Evolutionary conservation across 2,797 vertebrate genomes (phyloP), one percentile per base, ranked within the genome.

Genomic region (Lagodon rhomboides): DNA sequence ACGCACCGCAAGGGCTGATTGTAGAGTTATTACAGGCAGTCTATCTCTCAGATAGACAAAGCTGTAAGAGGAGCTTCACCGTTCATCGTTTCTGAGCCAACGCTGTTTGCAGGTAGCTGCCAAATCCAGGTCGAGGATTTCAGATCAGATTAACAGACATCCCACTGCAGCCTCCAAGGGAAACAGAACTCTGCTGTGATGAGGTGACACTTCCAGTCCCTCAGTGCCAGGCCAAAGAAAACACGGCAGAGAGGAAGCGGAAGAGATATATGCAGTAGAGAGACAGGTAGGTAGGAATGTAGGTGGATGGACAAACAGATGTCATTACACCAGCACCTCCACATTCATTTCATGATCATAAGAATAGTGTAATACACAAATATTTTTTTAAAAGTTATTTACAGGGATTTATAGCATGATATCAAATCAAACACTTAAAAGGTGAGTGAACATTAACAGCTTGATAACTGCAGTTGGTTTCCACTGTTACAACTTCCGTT

Each of bases 181-280:
- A 89, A 92, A 90, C 90, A 87, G 82, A 88, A 66, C 62, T 80
- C 80, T 81, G 81, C 79, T 77, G 79, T 92, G 92, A 94, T 93
- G 92, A 93, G 82, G 92, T 92, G 93, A 93, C 89, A 90, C 90
- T 89, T 94, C 92, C 90, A 92, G 83, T 84, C 86, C 75, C 83
- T 79, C 73, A 54, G 44, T 72, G 83, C 73, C 84, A 80, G 71
- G 87, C 91, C 92, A 93, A 92, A 84, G 81, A 83, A 89, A 92
- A 89, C 77, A 88, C 3, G 23, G 51, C 13, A n/a, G 20, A 62
- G 62, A 84, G 82, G 73, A 85, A 84, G 83, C 61, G 55, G 70
- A 80, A 38, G 69, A 84, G 66, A 82, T 78, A 69, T 58, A 63
- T 61, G 50, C 47, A 54, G 75, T 8, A 18, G 54, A 68, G 41